Percentiles rank a stretch among this genome's conserved stretches.
Conservation (phyloP, 2,888 invertebrate genomes). For the Lobophora halterata region DNA sequence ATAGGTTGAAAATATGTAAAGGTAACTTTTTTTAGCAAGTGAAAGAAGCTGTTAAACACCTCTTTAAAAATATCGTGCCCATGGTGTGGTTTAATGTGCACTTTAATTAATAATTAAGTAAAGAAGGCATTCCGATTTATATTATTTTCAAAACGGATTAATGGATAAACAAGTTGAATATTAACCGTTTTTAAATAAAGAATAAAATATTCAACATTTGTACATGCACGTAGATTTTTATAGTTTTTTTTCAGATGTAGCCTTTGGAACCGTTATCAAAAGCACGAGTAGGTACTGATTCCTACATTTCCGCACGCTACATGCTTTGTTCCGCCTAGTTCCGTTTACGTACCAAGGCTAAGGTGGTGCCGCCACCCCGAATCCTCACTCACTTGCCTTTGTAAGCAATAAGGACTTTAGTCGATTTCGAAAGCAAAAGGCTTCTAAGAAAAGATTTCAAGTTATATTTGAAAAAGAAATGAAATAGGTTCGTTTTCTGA, state of each 20-base stretch:
- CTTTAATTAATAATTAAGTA: no score
- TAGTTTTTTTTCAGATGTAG: not conserved
- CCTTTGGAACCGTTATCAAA: conserved; percentile 20
- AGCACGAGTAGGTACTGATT: conserved; percentile 22
- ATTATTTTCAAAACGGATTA: not conserved
- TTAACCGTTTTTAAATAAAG: no score
- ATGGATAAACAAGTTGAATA: no score
- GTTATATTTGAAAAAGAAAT: conserved; percentile 24
- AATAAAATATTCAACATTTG: no score
- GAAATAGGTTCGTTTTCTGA: no score
- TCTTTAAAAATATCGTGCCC: no score
- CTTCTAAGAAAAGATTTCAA: conserved; percentile 41
- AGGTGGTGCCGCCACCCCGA: conserved; percentile 32
- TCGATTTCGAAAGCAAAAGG: conserved; percentile 18
- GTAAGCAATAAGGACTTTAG: conserved; percentile 30
- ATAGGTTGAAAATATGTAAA: no score
- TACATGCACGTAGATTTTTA: not conserved
- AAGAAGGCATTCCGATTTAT: no score
- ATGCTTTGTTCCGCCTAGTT: conserved; percentile 36
- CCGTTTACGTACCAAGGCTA: conserved; percentile 36
- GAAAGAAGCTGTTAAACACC: no score
- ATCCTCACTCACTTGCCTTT: conserved; percentile 25
- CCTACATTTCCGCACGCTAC: conserved; percentile 33
- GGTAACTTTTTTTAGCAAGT: no score
- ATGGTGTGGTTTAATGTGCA: no score